Evolutionary conservation across 2,797 vertebrate species (phyloP).

Genomic region (Mareca strepera): DNA sequence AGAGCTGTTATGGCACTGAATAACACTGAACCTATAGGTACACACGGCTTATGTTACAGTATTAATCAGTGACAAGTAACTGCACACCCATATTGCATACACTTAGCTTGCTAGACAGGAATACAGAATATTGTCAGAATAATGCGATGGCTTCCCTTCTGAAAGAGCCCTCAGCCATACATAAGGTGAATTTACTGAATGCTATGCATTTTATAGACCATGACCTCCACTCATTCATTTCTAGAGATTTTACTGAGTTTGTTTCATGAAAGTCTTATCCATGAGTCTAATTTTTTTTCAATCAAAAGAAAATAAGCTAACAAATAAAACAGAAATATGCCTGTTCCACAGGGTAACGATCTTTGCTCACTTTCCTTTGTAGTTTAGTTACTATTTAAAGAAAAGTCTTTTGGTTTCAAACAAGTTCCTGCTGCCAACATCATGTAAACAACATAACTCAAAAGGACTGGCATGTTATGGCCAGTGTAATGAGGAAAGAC

Average conservation of each 20-base stretch:
- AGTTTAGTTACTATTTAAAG: neutral
- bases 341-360: neutral
- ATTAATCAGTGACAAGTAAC: neutral
- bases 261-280: neutral
- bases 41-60: neutral
- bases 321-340: neutral
- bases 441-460: constrained; percentile 32
- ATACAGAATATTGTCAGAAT: neutral
- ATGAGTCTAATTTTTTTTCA: neutral
- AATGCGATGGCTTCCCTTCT: neutral
- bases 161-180: neutral
- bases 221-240: neutral
- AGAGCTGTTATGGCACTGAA: neutral
- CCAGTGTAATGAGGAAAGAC: neutral
- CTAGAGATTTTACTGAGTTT: neutral
- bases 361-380: neutral
- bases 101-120: neutral
- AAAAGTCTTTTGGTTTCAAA: neutral
- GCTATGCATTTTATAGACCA: neutral
- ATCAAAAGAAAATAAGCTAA: neutral
- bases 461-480: neutral
- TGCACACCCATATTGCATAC: neutral
- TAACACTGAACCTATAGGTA: neutral
- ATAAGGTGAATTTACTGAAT: neutral
- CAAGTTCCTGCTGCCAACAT: neutral